Evolutionary conservation across 2,113 vertebrate species (phyloP), one percentile per base, ranked within the genome.

Genomic region (Ellobius talpinus): DNA sequence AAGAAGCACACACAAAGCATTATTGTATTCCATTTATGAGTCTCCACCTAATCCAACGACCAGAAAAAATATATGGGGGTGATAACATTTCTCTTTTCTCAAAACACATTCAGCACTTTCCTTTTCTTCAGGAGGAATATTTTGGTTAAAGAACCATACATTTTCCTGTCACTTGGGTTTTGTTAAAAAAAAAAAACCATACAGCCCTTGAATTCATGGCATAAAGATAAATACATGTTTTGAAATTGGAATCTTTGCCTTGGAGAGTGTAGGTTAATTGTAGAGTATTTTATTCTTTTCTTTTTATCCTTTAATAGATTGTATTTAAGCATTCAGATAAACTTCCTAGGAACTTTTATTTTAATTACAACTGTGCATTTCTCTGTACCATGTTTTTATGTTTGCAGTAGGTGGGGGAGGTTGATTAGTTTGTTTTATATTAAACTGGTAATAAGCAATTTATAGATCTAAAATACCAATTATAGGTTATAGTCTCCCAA

Each of bases 221-320:
- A 92, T 82, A 70, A 93, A 93, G 90, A 97, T 95, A 97, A 96
- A 96, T 96, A 94, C 79, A 50, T 79, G 68, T 84, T 96, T 87
- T 94, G 94, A 61, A 96, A 89, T 94, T 91, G 72, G 85, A 89
- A 96, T 93, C 94, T 84, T 88, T 90, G 96, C 97, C 87, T 93
- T 1, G 36, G 89, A 97, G 58, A 82, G 47, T 14, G 7, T 66
- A 82, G 97, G 94, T 96, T 98, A 98, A 98, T 93, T 96, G 90
- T 31, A 0, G n/a, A 79, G 45, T 90, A 86, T 73, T 86, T 63
- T 6, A 19, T 87, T 97, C 72, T 93, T 90, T 90, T 85, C 24
- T 93, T 90, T 90, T 82, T 21, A 63, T 73, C 13, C 73, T 79
- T 39, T 86, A 79, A 72, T 95, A 85, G 95, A 61, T 91, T 68